phyloP scores from a whole-genome alignment of 2,797 vertebrate genomes.

The Poeciliopsis presidionis region DNA sequence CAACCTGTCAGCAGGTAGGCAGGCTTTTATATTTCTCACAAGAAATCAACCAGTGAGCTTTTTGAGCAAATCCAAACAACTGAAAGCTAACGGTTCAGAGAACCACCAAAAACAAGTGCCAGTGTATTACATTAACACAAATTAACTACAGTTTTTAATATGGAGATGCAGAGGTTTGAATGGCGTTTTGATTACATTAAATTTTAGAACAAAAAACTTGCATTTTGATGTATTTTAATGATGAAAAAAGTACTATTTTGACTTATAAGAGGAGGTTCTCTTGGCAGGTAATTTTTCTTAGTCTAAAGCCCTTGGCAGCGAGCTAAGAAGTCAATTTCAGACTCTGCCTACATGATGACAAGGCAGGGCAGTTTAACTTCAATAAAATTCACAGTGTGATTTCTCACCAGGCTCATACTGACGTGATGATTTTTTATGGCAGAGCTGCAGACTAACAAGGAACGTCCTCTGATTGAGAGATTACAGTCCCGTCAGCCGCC shows the following conservation, averaged over 20 bases:
- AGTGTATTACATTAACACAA: conserved; percentile 13
- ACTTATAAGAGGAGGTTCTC: conserved; percentile 49
- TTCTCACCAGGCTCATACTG: conserved; percentile 31
- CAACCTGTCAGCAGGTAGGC: conserved; percentile 28
- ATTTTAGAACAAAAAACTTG: background rate
- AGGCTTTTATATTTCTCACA: conserved; percentile 26
- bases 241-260: conserved; percentile 31
- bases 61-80: conserved; percentile 46
- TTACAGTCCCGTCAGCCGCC: conserved; percentile 49
- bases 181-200: conserved; percentile 10
- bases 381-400: conserved; percentile 47
- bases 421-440: conserved; percentile 55
- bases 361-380: conserved; percentile 41
- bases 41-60: conserved; percentile 32
- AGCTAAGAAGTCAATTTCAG: conserved; percentile 61
- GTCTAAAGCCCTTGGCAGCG: conserved; percentile 49
- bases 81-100: conserved; percentile 34
- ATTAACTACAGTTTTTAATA: conserved; percentile 1
- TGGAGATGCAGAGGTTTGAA: conserved; percentile 4
- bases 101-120: conserved; percentile 20
- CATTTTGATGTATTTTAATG: conserved; percentile 30
- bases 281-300: conserved; percentile 66
- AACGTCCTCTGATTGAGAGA: conserved; percentile 49
- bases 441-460: conserved; percentile 46
- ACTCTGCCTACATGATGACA: conserved; percentile 42